Evolutionary conservation across 2,113 vertebrate species (phyloP).

Genomic region (Gulo gulo): DNA sequence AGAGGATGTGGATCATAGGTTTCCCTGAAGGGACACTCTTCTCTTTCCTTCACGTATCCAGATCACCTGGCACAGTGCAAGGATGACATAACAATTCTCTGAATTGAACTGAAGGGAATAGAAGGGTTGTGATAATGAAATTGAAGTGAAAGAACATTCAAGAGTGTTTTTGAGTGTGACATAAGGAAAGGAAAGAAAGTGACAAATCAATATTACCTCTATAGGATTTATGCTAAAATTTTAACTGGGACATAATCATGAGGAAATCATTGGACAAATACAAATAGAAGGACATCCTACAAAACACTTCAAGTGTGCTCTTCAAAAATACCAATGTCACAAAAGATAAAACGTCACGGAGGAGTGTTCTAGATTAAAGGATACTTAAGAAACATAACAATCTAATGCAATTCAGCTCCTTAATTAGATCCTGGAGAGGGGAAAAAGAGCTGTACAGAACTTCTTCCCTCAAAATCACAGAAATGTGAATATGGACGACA

Average conservation of each 20-base stretch:
- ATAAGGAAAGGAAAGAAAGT: not conserved
- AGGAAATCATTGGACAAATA: not conserved
- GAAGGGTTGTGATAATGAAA: not conserved
- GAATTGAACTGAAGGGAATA: not conserved
- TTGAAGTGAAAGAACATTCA: not conserved
- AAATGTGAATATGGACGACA: not conserved
- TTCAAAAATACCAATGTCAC: not conserved
- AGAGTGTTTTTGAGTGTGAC: not conserved
- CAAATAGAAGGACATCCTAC: not conserved
- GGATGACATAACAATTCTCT: not conserved
- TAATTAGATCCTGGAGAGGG: not conserved
- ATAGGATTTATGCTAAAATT: constrained; percentile 5
- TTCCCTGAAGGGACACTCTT: not conserved
- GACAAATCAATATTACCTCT: not conserved
- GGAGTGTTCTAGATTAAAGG: not conserved
- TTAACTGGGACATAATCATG: not conserved
- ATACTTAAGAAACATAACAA: not conserved
- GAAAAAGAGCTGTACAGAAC: not conserved
- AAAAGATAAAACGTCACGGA: not conserved
- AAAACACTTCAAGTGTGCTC: not conserved
- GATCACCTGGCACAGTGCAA: not conserved
- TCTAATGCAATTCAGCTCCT: not conserved
- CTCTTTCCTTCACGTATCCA: not conserved
- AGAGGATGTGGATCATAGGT: not conserved
- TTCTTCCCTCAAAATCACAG: not conserved